A percentile compares a stretch with the other conserved stretches of the same genome.
These are phyloP conservation scores for Orthonevra nobilis DNA, from an alignment of 2,888 invertebrate species.

Conservation along the genomic window DNA sequence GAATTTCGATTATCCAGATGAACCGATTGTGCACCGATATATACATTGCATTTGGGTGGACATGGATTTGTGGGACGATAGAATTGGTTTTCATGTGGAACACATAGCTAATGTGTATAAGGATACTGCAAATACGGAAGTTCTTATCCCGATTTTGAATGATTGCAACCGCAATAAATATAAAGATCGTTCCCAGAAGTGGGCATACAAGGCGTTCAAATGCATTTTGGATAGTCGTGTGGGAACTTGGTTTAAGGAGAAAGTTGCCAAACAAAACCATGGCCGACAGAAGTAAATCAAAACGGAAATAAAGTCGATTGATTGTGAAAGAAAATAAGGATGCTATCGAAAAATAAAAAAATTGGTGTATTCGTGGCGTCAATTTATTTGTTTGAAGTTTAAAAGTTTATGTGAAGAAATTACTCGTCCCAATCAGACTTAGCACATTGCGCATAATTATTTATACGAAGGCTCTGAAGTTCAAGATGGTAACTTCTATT, in stretches of 20 bases:
- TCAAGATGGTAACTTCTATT: too few relatives aligned
- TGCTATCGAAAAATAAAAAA: too few relatives aligned
- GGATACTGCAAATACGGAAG: slow-evolving; percentile 70
- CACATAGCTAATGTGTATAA: slow-evolving; percentile 71
- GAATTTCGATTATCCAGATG: slow-evolving; percentile 72
- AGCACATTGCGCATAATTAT: too few relatives aligned
- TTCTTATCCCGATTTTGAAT: slow-evolving; percentile 70
- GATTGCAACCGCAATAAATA: slow-evolving; percentile 72
- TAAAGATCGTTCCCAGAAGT: slow-evolving; percentile 67
- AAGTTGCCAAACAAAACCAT: slow-evolving; percentile 66
- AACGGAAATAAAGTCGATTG: too few relatives aligned
- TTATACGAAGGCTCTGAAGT: too few relatives aligned
- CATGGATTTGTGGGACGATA: slow-evolving; percentile 71
- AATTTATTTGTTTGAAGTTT: too few relatives aligned
- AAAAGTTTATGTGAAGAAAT: too few relatives aligned
- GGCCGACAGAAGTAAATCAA: too few relatives aligned
- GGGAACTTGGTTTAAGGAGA: slow-evolving; percentile 72
- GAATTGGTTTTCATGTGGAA: slow-evolving; percentile 70
- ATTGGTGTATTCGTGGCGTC: too few relatives aligned
- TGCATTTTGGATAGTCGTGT: slow-evolving; percentile 72
- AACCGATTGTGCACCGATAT: slow-evolving; percentile 70
- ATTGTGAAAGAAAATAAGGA: too few relatives aligned
- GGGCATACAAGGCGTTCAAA: slow-evolving; percentile 70
- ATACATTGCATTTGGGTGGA: slow-evolving; percentile 71
- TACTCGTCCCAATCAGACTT: too few relatives aligned